Evolutionary conservation across 2,113 vertebrate species (phyloP), one percentile per base, ranked within the genome.

Genomic region (Desmodus rotundus): DNA sequence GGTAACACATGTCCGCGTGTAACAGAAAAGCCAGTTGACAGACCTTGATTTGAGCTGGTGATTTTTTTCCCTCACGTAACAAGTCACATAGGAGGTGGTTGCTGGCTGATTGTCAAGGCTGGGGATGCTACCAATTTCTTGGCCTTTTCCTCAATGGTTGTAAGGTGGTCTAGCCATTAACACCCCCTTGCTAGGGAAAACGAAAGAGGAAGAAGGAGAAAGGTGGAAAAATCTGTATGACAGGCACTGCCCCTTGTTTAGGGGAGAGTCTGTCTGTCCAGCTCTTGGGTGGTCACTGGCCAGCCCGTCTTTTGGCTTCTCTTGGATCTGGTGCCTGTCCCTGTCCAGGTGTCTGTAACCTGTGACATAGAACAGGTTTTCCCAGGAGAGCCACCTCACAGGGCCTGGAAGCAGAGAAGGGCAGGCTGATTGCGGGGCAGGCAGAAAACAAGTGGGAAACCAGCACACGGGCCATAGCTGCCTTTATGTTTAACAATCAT

Each of bases 371-470:
- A 65, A 74, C 41, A 52, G 58, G 14, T 93, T 65, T 67, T 41
- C 36, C 28, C 24, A 5, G 56, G 68, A 41, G 8, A 52, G 15
- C n/a, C 0, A 2, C 41, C 54, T 85, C 61, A 8, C 47, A 11
- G 12, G 17, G 41, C 41, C 17, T 3, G 41, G 38, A 47, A 81
- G 50, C 54, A 43, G 26, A 43, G 26, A 65, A 10, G 68, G 31
- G 19, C 38, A 24, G 52, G 47, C 7, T 72, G 78, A n/a, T 3
- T 43, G 78, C 38, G 76, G 47, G 38, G 58, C 72, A 52, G 31
- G 38, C 70, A 13, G 7, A 0, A 1, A 15, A 0, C 33, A n/a
- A 43, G 31, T 14, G 8, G 1, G 1, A 38, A 22, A 52, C 16
- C 31, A 3, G 36, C 43, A 28, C 1, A 0, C 14, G 67, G 47